Base-by-base conservation (phyloP, 2,113 vertebrate species). In the Mus spicilegus region DNA sequence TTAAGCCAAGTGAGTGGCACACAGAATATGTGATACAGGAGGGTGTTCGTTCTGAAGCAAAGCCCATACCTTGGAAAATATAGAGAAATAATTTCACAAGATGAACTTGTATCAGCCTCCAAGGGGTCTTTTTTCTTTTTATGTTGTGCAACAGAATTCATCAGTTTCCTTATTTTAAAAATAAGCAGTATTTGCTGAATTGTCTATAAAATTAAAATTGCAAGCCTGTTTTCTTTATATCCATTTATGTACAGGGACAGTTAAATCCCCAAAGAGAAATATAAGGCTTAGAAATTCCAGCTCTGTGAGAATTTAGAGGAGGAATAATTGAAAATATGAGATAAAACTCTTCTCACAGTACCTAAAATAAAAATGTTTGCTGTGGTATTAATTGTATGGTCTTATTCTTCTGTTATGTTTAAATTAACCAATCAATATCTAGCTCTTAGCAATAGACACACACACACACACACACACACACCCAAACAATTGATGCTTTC, bases 121-220 rank as follows among this genome's bases (percentile, higher is more conserved):
- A 14, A 80, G 65, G 14, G 77, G 11, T 51, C 24, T 61, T 42
- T 87, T 56, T 24, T 19, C n/a, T 70, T 61, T 90, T 87, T 73
- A 80, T 94, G 36, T 54, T 56, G 2, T 78, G 39, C 10, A 84
- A 84, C 2, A 58, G 93, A 96, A 89, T 30, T 63, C 78, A 58
- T 19, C 75, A 88, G 54, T 56, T 80, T 85, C 58, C 13, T 63
- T 96, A 54, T 78, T 75, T 94, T 65, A 2, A 87, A 88, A 88
- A 56, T 87, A 88, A 56, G 36, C 42, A 84, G 36, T 92, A 77
- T 12, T 91, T 72, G 22, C 89, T 94, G 87, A 91, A 73, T 91
- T 78, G 63, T 89, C 49, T 94, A 72, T 70, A 94, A 90, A 84
- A 73, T 51, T 36, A 80, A 78, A 93, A n/a, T 75, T 96, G 19